These are phyloP conservation scores for Epinotia demarniana DNA, from an alignment of 2,888 invertebrate genomes.

Conservation along the genomic window DNA sequence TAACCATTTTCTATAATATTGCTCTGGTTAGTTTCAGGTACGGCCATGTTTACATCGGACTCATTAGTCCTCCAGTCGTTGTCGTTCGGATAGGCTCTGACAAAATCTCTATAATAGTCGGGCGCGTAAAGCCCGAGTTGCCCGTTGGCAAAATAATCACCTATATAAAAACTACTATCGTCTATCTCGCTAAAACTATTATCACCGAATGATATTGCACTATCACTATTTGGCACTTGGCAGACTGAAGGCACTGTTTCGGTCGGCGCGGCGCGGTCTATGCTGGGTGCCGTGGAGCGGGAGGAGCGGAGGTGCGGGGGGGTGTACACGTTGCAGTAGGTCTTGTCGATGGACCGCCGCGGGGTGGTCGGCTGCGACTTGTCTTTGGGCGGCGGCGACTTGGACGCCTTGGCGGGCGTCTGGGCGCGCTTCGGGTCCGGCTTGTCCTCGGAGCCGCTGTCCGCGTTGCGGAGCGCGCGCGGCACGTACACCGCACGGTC, in stretches of 20 bases:
- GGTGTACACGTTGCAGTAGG: constrained; percentile 81
- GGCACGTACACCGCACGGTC: constrained; percentile 93
- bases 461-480: constrained; percentile 85
- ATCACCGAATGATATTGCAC: constrained; percentile 81
- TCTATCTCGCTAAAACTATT: constrained; percentile 75
- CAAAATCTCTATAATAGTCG: constrained; percentile 70
- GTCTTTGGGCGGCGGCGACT: constrained; percentile 71
- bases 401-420: constrained; percentile 67
- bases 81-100: constrained; percentile 53
- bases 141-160: constrained; percentile 81
- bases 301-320: constrained; percentile 79
- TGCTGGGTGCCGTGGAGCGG: constrained; percentile 68
- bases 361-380: constrained; percentile 73
- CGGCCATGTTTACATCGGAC: constrained; percentile 72
- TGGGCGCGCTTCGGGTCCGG: constrained; percentile 58
- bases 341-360: constrained; percentile 72
- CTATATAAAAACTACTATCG: constrained; percentile 80
- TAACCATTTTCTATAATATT: constrained; percentile 82
- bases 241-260: constrained; percentile 76
- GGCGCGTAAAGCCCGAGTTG: constrained; percentile 78
- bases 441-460: constrained; percentile 59
- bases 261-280: constrained; percentile 63
- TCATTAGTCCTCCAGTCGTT: constrained; percentile 71
- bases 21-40: constrained; percentile 70
- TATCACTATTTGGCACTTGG: constrained; percentile 83